Percentiles rank a stretch among this genome's conserved stretches.
phyloP scores from a whole-genome alignment of 2,797 vertebrate species.

The Molossus alvarezi region DNA sequence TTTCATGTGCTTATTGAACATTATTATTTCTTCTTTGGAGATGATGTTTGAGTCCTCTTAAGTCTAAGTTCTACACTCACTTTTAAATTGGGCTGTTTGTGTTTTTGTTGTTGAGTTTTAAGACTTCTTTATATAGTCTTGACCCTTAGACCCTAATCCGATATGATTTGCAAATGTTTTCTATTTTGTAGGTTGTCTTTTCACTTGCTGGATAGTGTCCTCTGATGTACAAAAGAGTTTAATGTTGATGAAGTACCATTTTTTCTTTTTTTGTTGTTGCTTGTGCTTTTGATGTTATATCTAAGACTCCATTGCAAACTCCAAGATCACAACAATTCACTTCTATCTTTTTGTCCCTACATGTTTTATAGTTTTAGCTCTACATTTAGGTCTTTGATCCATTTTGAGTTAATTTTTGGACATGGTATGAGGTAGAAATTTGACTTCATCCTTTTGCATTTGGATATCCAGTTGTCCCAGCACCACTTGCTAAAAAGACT shows the following conservation, averaged over 20 bases:
- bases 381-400: no score
- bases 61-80: background rate
- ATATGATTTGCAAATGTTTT: constrained; percentile 39
- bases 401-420: no score
- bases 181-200: background rate
- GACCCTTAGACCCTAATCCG: background rate
- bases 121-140: background rate
- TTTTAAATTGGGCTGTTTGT: no score
- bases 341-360: no score
- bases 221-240: background rate
- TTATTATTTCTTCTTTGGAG: constrained; percentile 26
- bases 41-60: background rate
- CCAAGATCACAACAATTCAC: no score
- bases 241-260: constrained; percentile 50
- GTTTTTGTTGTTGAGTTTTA: no score
- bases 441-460: background rate
- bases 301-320: no score
- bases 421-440: no score
- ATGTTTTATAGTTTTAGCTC: no score
- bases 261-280: background rate
- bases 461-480: background rate
- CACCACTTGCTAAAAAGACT: background rate
- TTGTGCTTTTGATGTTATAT: no score
- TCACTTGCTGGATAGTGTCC: background rate
- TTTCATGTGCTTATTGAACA: constrained; percentile 20